Evolutionary conservation across 2,888 invertebrate genomes (phyloP).

Genomic region (Drosophila stalkeri): DNA sequence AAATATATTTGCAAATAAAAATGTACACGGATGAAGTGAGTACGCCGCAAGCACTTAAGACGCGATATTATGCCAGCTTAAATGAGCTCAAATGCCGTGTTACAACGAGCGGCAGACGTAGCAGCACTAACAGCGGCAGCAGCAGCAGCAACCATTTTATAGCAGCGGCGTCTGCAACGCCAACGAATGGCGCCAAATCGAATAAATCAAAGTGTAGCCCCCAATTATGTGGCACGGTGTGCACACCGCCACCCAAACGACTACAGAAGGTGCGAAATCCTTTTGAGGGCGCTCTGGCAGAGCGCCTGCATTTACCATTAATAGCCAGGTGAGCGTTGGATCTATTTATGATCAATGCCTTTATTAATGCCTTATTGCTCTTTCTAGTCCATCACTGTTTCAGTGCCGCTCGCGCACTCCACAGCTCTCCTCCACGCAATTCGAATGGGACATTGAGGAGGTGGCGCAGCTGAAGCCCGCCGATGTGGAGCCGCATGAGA

Average conservation of each 20-base stretch:
- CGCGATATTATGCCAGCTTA: constrained; percentile 49
- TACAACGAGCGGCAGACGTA: constrained; percentile 46
- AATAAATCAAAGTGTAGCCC: constrained; percentile 60
- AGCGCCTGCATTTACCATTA: constrained; percentile 87
- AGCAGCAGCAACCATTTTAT: constrained; percentile 32
- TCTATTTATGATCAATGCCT: not conserved
- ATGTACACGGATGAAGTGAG: constrained; percentile 67
- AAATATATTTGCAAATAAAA: constrained; percentile 22
- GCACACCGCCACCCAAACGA: constrained; percentile 87
- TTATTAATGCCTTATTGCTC: not conserved
- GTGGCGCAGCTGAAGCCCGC: constrained; percentile 88
- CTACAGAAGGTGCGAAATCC: constrained; percentile 87
- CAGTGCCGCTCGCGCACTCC: constrained; percentile 82
- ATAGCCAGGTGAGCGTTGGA: constrained; percentile 85
- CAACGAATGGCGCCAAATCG: constrained; percentile 65
- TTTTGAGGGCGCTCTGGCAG: constrained; percentile 87
- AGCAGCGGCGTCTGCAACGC: constrained; percentile 48
- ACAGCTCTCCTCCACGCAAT: constrained; percentile 85
- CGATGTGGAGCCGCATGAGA: constrained; percentile 87
- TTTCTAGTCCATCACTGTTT: constrained; percentile 83
- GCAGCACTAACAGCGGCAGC: constrained; percentile 24
- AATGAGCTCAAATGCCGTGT: constrained; percentile 56
- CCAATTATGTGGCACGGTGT: constrained; percentile 42
- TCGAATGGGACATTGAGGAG: constrained; percentile 89
- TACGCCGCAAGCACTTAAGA: constrained; percentile 61